A percentile compares a stretch with the other conserved stretches of the same genome.
Evolutionary conservation across 2,888 invertebrate genomes (phyloP).

Genomic region (Elegia similella): DNA sequence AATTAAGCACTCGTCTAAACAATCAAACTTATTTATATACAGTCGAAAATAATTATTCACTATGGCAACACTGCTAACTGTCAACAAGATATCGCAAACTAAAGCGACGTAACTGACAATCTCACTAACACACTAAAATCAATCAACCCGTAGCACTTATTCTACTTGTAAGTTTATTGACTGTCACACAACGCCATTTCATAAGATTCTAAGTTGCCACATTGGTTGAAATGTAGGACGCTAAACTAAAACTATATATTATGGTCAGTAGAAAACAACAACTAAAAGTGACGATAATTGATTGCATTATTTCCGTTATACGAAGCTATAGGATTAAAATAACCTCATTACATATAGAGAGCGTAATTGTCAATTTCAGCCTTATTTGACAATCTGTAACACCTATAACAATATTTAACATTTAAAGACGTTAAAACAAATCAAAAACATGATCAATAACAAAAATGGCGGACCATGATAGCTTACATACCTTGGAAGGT

Average conservation of each 20-base stretch:
- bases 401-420: neutral
- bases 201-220: conserved; percentile 8
- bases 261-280: neutral
- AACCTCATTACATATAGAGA: no score
- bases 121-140: conserved; percentile 66
- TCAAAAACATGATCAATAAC: neutral
- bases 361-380: neutral
- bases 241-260: neutral
- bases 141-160: conserved; percentile 56
- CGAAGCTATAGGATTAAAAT: no score
- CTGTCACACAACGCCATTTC: conserved; percentile 2
- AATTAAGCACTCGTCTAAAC: conserved; percentile 72
- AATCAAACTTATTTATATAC: conserved; percentile 75
- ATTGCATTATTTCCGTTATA: no score
- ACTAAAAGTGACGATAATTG: neutral
- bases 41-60: conserved; percentile 75
- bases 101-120: conserved; percentile 60
- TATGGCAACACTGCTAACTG: conserved; percentile 79
- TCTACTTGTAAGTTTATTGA: conserved; percentile 36
- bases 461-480: neutral
- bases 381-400: neutral
- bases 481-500: conserved; percentile 2
- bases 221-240: neutral
- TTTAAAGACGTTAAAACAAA: no score
- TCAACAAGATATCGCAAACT: conserved; percentile 74